Base-by-base conservation (phyloP, 2,888 invertebrate genomes). In the Buathra laborator region DNA sequence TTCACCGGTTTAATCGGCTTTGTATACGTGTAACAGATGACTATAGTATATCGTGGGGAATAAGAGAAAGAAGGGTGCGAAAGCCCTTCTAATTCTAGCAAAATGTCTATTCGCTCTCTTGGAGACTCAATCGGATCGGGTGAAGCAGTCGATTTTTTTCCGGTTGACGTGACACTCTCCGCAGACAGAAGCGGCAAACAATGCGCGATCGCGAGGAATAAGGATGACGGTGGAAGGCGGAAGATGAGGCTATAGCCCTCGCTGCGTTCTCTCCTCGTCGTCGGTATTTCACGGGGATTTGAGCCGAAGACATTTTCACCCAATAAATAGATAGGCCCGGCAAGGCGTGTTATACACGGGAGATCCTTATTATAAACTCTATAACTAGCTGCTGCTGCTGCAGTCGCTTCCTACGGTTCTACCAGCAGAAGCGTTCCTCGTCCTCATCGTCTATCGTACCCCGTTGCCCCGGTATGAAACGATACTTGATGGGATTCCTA, bases 331-430 rank as follows among this genome's bases (percentile, higher is more conserved):
- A 93, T 91, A 93, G 93, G 92, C 92, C 88, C 91, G 88, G 89
- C 89, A 91, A 91, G 88, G 87, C 89, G 91, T 91, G 92, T 92
- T 92, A 92, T 90, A 93, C 91, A 91, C 89, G 89, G 89, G 83
- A 91, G 91, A 94, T 93, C 93, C 93, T 94, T 94, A 93, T 94
- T 94, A 93, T 93, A 93, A 94, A 93, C 93, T 94, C 93, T 92
- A 56, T 85, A 93, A 92, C 92, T 93, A 92, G 92, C 92, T 92
- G 88, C 48, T 74, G 83, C 89, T 48, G 76, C 44, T 83, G 43
- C 84, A 79, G 70, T 43, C 75, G 75, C 78, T 82, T 71, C 70
- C 86, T 85, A 86, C 84, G 81, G 84, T 56, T 66, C 71, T 19
- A 14, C 48, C 51, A 7, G 53, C 51, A 64, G 56, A 71, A 68